A percentile compares a stretch with the other conserved stretches of the same genome.
These are phyloP conservation scores for Jacana jacana DNA, from an alignment of 2,113 vertebrate species.

Conservation along the genomic window DNA sequence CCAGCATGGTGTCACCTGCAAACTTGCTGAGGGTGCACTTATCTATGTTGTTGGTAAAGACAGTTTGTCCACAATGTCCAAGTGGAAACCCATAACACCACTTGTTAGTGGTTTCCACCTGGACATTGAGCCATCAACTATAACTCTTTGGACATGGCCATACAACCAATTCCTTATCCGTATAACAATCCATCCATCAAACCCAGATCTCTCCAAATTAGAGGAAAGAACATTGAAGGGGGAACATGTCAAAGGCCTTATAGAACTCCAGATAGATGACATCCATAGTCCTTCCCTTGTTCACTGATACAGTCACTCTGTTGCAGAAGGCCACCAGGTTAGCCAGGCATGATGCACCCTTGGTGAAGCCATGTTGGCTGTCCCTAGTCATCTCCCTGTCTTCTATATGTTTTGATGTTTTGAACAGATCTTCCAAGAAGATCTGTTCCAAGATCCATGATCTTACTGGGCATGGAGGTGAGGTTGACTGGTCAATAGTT, in stretches of 20 bases:
- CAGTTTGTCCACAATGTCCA: no score
- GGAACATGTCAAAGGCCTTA: neutral
- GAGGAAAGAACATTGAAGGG: neutral
- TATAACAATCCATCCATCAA: neutral
- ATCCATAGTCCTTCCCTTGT: neutral
- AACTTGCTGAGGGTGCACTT: neutral
- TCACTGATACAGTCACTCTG: neutral
- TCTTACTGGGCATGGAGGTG: neutral
- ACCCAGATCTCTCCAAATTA: neutral
- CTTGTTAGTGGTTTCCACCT: neutral
- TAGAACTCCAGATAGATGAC: neutral
- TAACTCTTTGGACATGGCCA: neutral
- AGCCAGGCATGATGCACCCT: neutral
- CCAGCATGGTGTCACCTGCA: neutral
- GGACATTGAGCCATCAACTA: neutral
- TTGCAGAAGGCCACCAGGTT: neutral
- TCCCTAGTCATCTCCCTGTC: neutral
- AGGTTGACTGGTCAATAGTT: neutral
- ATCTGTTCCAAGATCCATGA: neutral
- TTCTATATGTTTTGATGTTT: neutral
- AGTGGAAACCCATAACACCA: no score
- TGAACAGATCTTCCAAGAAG: neutral
- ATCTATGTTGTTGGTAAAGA: neutral
- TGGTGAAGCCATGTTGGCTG: neutral
- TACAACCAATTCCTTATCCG: neutral